These are phyloP conservation scores for Fratercula arctica DNA, from an alignment of 2,797 vertebrate genomes.

Conservation along the genomic window DNA sequence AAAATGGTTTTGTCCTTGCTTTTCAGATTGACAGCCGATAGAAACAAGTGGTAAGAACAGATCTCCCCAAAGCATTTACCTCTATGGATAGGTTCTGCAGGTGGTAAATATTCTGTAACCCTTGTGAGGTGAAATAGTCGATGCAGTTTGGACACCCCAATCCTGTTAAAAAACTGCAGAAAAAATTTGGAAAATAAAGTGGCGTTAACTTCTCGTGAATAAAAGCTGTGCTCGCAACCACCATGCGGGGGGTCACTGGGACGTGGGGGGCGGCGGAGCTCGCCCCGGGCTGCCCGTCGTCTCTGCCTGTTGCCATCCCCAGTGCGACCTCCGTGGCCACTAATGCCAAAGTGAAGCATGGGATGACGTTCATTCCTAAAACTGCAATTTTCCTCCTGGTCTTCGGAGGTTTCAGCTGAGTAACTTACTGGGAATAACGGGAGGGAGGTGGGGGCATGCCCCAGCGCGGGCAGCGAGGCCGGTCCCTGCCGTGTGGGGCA, in stretches of 20 bases:
- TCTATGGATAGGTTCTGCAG: conserved; percentile 97
- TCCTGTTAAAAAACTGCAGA: conserved; percentile 96
- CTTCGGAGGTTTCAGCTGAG: not conserved
- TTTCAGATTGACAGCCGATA: not conserved
- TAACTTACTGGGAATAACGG: not conserved
- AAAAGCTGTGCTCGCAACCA: not conserved
- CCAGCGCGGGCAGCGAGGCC: not conserved
- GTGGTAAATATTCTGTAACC: conserved; percentile 96
- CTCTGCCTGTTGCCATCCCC: not conserved
- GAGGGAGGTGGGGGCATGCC: not conserved
- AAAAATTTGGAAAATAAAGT: conserved; percentile 76
- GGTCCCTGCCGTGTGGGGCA: not conserved
- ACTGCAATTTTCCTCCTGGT: not conserved
- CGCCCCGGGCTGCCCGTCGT: not conserved
- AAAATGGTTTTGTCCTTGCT: not conserved
- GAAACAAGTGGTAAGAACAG: conserved; percentile 23
- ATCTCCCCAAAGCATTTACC: conserved; percentile 81
- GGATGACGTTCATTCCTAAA: not conserved
- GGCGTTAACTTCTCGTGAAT: not conserved
- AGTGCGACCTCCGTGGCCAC: not conserved
- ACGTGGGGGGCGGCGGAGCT: too few species aligned
- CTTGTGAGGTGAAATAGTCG: conserved; percentile 97
- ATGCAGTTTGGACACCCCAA: conserved; percentile 99
- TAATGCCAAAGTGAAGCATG: not conserved
- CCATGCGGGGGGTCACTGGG: not conserved